Base-by-base conservation (phyloP, 2,888 invertebrate genomes). In the Drosophila algonquin region DNA sequence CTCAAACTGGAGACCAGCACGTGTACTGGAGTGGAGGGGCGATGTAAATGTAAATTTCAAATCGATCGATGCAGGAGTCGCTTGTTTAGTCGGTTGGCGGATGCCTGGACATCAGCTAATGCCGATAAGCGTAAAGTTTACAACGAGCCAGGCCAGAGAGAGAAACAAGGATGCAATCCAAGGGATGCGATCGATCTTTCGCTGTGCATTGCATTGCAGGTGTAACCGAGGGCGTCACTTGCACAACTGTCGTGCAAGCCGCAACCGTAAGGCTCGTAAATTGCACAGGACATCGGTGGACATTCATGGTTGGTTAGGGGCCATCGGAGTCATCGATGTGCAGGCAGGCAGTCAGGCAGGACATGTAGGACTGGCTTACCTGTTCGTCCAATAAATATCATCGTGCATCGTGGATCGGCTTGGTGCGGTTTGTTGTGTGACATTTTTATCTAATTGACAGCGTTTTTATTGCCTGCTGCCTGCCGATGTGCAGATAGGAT, bases 401-500 rank as follows among this genome's bases (percentile, higher is more conserved):
- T 5, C 24, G 24, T 87, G 90, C 81, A 75, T 78, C 58, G 30
- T 47, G 54, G 57, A 46, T 50, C 30, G 61, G 61, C 68, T 58
- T 68, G 77, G 75, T 81, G 87, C 82, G 80, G 89, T 86, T 90
- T 91, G 90, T 90, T 90, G 91, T 90, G 90, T 90, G 91, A 90
- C 91, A 91, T 91, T 90, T 90, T 91, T 90, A 90, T 91, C 90
- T 90, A 89, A 90, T 91, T 90, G 90, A 84, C 89, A 90, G 76
- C 70, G 79, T 85, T 82, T 69, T 87, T 81, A 86, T 82, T 79
- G 83, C 77, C 14, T 40, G 40, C n/a, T 40, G 40, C 40, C 40
- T 40, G 40, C n/a, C 40, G 40, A 40, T 40, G 14, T 40, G 40
- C 40, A 40, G 35, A 57, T 51, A 65, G 51, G 50, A 51, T 48